Percentiles rank a stretch among this genome's conserved stretches.
Evolutionary conservation across 1,140 invertebrate species (phyloP).

Genomic region (Mizuhopecten yessoensis): DNA sequence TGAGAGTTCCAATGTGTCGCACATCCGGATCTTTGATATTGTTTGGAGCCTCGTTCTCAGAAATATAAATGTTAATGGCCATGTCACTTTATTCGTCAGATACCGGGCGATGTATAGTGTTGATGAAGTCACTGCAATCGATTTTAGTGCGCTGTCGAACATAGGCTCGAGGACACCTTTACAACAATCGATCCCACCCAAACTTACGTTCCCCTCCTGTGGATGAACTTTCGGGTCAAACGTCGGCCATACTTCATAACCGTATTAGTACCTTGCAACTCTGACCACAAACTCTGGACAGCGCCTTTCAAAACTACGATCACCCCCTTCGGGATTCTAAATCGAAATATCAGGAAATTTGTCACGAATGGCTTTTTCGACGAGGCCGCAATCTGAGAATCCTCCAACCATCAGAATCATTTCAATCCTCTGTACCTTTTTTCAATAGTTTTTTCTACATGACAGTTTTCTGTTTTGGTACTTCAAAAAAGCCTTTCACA

Average conservation of each 20-base stretch:
- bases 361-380: constrained; percentile 46
- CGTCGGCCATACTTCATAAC: neutral
- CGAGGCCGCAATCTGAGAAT: constrained; percentile 55
- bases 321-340: constrained; percentile 47
- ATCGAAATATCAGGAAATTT: constrained; percentile 43
- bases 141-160: constrained; percentile 50
- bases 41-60: neutral
- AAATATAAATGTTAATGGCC: neutral
- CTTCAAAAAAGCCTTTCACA: constrained; percentile 48
- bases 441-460: constrained; percentile 47
- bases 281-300: constrained; percentile 41
- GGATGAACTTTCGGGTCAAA: constrained; percentile 29
- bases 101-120: neutral
- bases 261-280: constrained; percentile 46
- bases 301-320: constrained; percentile 56
- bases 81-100: neutral
- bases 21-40: neutral
- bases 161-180: constrained; percentile 53
- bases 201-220: neutral
- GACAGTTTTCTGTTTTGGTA: constrained; percentile 33
- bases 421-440: neutral
- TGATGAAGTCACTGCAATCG: constrained; percentile 41
- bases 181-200: constrained; percentile 50
- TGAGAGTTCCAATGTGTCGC: neutral
- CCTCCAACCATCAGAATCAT: constrained; percentile 64